Percentiles rank a stretch among this genome's conserved stretches.
Conservation (phyloP, 1,140 invertebrate species). For the Dicyema japonicum region DNA sequence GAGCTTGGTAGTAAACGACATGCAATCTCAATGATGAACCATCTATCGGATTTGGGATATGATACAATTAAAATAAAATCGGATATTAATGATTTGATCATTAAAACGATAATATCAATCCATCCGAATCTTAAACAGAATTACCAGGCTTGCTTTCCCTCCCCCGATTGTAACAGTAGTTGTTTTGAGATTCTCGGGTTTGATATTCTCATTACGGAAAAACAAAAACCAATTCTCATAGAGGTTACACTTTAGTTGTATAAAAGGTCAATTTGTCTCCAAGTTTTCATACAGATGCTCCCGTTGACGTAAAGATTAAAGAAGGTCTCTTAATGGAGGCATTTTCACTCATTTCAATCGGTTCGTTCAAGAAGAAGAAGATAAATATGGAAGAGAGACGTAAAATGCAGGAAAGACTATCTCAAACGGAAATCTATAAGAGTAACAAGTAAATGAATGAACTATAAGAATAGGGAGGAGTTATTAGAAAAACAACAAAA, state of each 20-base stretch:
- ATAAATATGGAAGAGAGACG: no score
- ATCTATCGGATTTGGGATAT: background rate
- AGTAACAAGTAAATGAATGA: no score
- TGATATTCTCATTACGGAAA: constrained; percentile 47
- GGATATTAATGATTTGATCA: constrained; percentile 51
- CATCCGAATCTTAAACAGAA: constrained; percentile 49
- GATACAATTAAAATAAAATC: constrained; percentile 18
- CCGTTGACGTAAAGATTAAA: constrained; percentile 1
- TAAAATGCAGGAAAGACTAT: no score
- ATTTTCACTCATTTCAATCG: no score
- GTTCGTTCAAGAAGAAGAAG: no score
- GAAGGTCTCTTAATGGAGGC: background rate
- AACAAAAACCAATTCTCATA: constrained; percentile 44
- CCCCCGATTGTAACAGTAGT: constrained; percentile 41
- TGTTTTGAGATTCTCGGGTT: constrained; percentile 61
- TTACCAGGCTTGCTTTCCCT: constrained; percentile 50
- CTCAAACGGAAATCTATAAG: no score
- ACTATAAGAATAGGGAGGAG: no score
- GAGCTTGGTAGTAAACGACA: constrained; percentile 43
- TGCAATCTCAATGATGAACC: no score
- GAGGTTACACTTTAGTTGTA: no score
- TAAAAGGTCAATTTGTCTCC: constrained; percentile 13
- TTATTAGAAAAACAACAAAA: no score
- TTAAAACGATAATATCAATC: constrained; percentile 51
- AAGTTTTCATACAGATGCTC: constrained; percentile 1